A percentile compares a stretch with the other conserved stretches of the same genome.
Conservation (phyloP, 2,888 invertebrate genomes). For the Drosophila fulvimacula region DNA sequence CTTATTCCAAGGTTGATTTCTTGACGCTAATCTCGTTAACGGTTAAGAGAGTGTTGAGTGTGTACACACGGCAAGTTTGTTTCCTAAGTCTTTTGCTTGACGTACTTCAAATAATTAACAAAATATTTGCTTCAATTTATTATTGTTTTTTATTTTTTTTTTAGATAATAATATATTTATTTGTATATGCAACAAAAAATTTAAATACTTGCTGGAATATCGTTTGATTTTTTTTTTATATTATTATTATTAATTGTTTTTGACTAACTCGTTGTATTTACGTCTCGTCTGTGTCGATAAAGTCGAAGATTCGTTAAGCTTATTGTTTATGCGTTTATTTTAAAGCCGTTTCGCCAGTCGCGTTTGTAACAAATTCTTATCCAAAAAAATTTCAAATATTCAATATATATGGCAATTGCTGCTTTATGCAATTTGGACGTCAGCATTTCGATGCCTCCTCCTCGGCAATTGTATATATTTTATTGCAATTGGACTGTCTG, state of each 20-base stretch:
- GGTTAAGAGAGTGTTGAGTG: constrained; percentile 7
- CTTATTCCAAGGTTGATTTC: constrained; percentile 63
- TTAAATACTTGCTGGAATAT: constrained; percentile 14
- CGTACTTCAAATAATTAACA: neutral
- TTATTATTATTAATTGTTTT: constrained; percentile 14
- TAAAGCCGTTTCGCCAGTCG: constrained; percentile 3
- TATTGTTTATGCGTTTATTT: neutral
- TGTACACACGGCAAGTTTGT: constrained; percentile 37
- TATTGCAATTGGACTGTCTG: constrained; percentile 35
- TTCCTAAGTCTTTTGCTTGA: constrained; percentile 50
- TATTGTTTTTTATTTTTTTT: neutral
- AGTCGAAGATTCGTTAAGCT: constrained; percentile 12
- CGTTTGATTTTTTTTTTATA: neutral
- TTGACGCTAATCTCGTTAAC: constrained; percentile 27
- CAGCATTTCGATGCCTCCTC: constrained; percentile 22
- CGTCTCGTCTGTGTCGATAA: constrained; percentile 17
- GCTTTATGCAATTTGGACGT: constrained; percentile 45
- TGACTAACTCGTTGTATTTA: constrained; percentile 25
- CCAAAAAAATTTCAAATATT: constrained; percentile 34
- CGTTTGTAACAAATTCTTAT: constrained; percentile 29
- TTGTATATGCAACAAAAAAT: constrained; percentile 1
- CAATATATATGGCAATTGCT: constrained; percentile 19
- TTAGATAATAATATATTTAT: neutral
- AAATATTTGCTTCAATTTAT: constrained; percentile 3
- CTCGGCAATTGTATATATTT: constrained; percentile 20